Percentiles rank a stretch among this genome's conserved stretches.
Evolutionary conservation across 2,113 vertebrate species (phyloP).

Genomic region (Morone chrysops): DNA sequence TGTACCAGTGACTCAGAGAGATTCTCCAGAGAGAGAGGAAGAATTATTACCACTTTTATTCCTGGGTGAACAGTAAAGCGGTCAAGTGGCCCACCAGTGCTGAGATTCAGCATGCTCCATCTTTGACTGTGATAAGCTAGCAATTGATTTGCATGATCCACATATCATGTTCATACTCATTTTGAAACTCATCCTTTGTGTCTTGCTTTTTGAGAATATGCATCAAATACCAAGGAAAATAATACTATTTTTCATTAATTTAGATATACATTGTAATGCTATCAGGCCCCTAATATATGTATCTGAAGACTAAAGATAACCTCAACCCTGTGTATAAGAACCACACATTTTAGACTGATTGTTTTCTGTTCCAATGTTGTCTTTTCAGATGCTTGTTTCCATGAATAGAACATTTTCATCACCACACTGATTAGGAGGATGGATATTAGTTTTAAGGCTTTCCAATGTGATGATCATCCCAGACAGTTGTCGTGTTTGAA

Average conservation of each 20-base stretch:
- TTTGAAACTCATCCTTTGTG: neutral
- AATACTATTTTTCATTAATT: neutral
- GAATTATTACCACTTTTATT: conserved; percentile 69
- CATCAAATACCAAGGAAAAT: neutral
- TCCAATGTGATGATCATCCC: conserved; percentile 27
- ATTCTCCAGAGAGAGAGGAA: conserved; percentile 51
- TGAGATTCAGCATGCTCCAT: conserved; percentile 40
- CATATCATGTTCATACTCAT: conserved; percentile 32
- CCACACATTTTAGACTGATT: neutral
- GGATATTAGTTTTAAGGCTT: conserved; percentile 27
- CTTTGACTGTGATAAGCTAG: conserved; percentile 56
- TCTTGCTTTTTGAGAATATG: neutral
- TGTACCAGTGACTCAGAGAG: conserved; percentile 38
- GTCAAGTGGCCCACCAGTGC: conserved; percentile 48
- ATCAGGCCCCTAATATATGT: neutral
- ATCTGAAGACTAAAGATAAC: neutral
- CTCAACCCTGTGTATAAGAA: neutral
- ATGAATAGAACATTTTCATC: conserved; percentile 57
- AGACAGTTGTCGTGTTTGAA: conserved; percentile 60
- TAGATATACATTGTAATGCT: neutral
- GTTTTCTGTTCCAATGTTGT: conserved; percentile 3
- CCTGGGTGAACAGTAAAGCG: conserved; percentile 56
- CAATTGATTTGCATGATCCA: conserved; percentile 62
- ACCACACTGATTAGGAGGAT: conserved; percentile 28
- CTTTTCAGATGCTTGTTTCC: conserved; percentile 29